These are phyloP conservation scores for human (Homo sapiens) DNA, from an alignment of 2,113 vertebrate genomes.

Conservation along the genomic window DNA sequence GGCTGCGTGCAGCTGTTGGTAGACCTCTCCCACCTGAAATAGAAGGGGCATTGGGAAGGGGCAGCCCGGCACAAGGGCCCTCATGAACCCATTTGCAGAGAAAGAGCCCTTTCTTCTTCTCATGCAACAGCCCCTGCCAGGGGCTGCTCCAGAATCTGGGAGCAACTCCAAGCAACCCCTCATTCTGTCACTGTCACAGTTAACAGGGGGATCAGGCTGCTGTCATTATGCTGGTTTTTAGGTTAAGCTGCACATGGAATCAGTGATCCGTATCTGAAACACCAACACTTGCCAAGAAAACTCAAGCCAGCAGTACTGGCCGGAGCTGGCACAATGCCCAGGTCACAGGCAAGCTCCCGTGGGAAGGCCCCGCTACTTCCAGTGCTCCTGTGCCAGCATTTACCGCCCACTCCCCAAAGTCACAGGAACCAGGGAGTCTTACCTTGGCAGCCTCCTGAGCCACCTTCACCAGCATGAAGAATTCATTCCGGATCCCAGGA, in stretches of 20 bases:
- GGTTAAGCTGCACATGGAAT: slow-evolving; percentile 23
- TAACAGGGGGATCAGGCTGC: neutral
- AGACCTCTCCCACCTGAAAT: slow-evolving; percentile 92
- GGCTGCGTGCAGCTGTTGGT: slow-evolving; percentile 88
- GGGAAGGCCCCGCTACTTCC: too few species aligned
- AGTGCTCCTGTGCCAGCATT: accelerated
- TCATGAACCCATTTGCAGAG: neutral
- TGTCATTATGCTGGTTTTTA: slow-evolving; percentile 20
- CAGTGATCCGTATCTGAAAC: neutral
- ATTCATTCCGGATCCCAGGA: slow-evolving; percentile 93
- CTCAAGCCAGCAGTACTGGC: too few species aligned
- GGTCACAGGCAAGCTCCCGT: too few species aligned
- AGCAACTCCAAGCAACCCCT: neutral
- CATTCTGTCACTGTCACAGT: neutral
- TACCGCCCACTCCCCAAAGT: neutral
- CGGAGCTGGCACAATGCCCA: too few species aligned
- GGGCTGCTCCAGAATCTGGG: neutral
- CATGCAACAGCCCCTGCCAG: neutral
- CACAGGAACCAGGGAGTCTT: slow-evolving; percentile 18
- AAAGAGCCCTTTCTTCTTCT: slow-evolving; percentile 33
- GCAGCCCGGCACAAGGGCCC: neutral
- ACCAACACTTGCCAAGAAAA: too few species aligned
- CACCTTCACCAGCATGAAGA: slow-evolving; percentile 90
- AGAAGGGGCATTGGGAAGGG: neutral
- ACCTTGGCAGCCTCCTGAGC: slow-evolving; percentile 96